Percentiles rank a stretch among this genome's conserved stretches.
These are phyloP conservation scores for Dicranocentrus wangi DNA, from an alignment of 2,888 invertebrate species.

Conservation along the genomic window DNA sequence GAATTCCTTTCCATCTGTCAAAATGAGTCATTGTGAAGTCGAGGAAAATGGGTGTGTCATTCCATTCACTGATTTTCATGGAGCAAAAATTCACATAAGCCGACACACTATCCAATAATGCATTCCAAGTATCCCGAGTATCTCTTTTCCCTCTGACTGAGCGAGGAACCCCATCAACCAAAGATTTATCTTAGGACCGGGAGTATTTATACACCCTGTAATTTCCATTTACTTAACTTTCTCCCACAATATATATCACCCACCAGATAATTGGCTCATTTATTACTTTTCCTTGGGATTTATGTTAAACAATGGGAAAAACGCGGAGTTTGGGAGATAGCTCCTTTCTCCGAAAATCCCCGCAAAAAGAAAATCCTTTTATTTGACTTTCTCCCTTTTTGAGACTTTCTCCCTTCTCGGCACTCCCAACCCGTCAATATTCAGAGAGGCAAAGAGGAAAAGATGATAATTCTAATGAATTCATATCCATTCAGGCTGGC, in stretches of 20 bases:
- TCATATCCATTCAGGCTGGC: background rate
- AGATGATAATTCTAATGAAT: constrained; percentile 27
- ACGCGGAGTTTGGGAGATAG: background rate
- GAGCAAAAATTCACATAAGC: too few relatives aligned
- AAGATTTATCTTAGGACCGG: too few relatives aligned
- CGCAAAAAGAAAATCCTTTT: constrained; percentile 28
- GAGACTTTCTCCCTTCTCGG: too few relatives aligned
- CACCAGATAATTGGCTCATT: constrained; percentile 52
- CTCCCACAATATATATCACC: background rate
- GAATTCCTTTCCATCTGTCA: background rate
- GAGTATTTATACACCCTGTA: too few relatives aligned
- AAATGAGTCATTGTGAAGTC: background rate
- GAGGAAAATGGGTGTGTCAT: too few relatives aligned
- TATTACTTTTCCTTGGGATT: constrained; percentile 52
- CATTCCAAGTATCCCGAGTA: too few relatives aligned
- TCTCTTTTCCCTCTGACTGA: too few relatives aligned
- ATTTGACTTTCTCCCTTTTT: constrained; percentile 35
- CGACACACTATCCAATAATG: too few relatives aligned
- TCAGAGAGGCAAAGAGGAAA: too few relatives aligned
- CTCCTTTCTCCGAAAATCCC: background rate
- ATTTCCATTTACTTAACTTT: background rate
- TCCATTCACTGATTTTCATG: too few relatives aligned
- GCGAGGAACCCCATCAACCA: too few relatives aligned
- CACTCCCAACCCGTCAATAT: too few relatives aligned
- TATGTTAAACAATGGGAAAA: constrained; percentile 27